Percentiles rank a stretch among this genome's conserved stretches.
These are phyloP conservation scores for Phyllopteryx taeniolatus DNA, from an alignment of 2,113 vertebrate genomes.

Conservation along the genomic window DNA sequence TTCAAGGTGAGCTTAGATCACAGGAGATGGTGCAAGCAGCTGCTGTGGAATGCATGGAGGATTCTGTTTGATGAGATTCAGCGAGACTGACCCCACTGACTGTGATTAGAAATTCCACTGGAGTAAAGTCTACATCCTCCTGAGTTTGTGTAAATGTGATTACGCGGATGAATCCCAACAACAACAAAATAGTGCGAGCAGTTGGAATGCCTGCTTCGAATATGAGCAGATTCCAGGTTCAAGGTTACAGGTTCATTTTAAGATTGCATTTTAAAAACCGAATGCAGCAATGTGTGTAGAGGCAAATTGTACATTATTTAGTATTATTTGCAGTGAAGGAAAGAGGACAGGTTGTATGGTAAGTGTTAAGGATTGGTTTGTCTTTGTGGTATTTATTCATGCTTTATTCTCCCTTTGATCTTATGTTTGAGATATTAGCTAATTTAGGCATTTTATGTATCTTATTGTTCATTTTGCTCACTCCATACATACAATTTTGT, in stretches of 20 bases:
- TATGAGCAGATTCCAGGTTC: conserved; percentile 25
- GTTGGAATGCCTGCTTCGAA: conserved; percentile 43
- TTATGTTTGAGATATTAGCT: not conserved
- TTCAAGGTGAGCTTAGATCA: conserved; percentile 61
- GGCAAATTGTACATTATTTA: not conserved
- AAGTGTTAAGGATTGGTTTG: not conserved
- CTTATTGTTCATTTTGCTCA: not conserved
- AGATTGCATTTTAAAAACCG: conserved; percentile 24
- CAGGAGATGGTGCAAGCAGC: conserved; percentile 31
- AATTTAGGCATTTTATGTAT: not conserved
- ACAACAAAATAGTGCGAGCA: conserved; percentile 27
- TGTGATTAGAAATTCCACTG: conserved; percentile 37
- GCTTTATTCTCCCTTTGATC: not conserved
- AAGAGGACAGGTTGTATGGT: not conserved
- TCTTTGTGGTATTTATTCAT: not conserved
- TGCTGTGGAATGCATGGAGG: conserved; percentile 46
- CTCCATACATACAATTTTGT: not conserved
- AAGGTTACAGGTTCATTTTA: not conserved
- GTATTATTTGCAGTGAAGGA: not conserved
- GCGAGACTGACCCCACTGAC: conserved; percentile 40
- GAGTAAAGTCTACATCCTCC: conserved; percentile 31
- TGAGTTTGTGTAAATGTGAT: conserved; percentile 46
- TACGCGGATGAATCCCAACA: conserved; percentile 46
- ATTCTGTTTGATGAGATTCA: conserved; percentile 42
- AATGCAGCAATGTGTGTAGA: not conserved